Conservation (phyloP, 2,113 vertebrate genomes). For the Excalfactoria chinensis region DNA sequence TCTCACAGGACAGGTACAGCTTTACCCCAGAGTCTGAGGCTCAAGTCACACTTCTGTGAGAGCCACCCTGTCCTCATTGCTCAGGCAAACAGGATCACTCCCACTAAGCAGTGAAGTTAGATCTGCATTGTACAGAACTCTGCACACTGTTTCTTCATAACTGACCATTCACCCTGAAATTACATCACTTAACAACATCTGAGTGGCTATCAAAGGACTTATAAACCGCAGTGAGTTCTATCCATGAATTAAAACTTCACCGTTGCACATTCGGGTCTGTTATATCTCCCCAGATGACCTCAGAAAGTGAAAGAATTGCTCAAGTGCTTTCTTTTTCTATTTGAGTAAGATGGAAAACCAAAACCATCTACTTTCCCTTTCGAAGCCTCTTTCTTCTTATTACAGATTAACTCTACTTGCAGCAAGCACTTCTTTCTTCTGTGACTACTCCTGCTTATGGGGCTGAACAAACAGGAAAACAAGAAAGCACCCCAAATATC, state of each 20-base stretch:
- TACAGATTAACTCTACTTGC: not conserved
- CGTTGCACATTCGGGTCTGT: not conserved
- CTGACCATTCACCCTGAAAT: constrained; percentile 3
- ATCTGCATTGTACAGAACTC: not conserved
- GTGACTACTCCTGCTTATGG: not conserved
- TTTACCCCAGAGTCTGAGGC: not conserved
- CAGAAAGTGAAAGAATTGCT: not conserved
- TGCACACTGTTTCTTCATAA: not conserved
- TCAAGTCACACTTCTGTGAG: constrained; percentile 10
- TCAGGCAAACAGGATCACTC: not conserved
- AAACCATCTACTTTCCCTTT: not conserved
- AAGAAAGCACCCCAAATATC: not conserved
- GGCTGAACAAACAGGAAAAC: not conserved
- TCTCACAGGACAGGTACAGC: not conserved
- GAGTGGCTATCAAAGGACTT: not conserved
- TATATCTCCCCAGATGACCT: not conserved
- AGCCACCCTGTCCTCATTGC: not conserved
- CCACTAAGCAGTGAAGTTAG: not conserved
- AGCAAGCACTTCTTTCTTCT: not conserved
- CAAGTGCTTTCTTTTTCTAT: not conserved
- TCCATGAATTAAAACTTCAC: not conserved
- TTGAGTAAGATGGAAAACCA: not conserved
- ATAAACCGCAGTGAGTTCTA: not conserved
- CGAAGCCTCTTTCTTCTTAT: not conserved
- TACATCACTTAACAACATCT: not conserved